Conservation (phyloP, 2,888 invertebrate genomes). For the Calameuta pallipes region DNA sequence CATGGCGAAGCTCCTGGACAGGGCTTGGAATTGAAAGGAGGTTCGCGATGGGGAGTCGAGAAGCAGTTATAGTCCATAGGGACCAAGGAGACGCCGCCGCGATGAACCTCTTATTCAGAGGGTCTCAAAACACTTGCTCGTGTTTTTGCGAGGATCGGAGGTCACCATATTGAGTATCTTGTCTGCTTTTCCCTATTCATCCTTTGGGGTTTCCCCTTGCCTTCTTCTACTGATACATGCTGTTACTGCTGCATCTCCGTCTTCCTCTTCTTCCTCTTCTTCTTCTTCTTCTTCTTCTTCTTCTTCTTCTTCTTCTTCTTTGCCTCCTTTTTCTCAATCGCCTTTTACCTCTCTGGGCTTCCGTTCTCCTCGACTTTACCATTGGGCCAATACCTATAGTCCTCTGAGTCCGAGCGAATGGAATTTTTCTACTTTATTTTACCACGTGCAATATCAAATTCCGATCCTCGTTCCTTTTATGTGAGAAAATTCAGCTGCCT, state of each 20-base stretch:
- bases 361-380: background rate
- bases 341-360: background rate
- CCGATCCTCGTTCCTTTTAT: constrained; percentile 32
- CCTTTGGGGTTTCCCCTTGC: constrained; percentile 8
- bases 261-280: constrained; percentile 7
- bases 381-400: constrained; percentile 4
- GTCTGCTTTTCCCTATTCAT: constrained; percentile 2
- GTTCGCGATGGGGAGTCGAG: background rate
- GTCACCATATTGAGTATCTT: constrained; percentile 16
- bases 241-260: background rate
- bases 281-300: constrained; percentile 1
- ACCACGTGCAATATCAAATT: constrained; percentile 52
- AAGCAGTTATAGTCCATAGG: background rate
- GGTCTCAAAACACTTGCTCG: background rate
- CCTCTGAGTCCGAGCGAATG: constrained; percentile 28
- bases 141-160: constrained; percentile 1
- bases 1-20: background rate
- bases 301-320: constrained; percentile 3
- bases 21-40: background rate
- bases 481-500: constrained; percentile 1
- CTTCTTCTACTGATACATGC: background rate
- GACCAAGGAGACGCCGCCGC: background rate
- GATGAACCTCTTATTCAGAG: background rate
- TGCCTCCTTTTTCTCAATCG: background rate
- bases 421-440: constrained; percentile 59